Percentiles rank a stretch among this genome's conserved stretches.
These are phyloP conservation scores for Drosophila subpulchrella DNA, from an alignment of 1,140 invertebrate species.

Conservation along the genomic window DNA sequence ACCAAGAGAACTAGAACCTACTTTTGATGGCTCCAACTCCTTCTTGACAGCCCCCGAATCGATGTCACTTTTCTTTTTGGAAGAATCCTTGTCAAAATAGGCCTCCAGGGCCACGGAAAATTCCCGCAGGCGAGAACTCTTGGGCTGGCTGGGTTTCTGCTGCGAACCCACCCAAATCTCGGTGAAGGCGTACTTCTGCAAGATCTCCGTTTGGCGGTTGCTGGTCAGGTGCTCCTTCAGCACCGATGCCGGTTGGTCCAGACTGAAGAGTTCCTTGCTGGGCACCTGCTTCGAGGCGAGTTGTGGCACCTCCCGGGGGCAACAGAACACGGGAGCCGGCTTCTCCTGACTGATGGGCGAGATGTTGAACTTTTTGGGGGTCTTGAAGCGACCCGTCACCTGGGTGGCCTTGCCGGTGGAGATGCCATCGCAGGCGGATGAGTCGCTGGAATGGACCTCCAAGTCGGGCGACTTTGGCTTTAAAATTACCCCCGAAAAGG, in stretches of 20 bases:
- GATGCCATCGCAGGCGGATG: slow-evolving; percentile 7
- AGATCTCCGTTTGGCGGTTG: background rate
- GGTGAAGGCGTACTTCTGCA: slow-evolving; percentile 47
- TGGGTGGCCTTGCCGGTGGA: background rate
- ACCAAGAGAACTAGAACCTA: background rate
- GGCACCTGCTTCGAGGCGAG: background rate
- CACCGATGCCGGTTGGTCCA: background rate
- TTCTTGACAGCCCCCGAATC: background rate
- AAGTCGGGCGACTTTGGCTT: background rate
- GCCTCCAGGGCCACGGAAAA: slow-evolving; percentile 38
- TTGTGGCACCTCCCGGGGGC: slow-evolving; percentile 4
- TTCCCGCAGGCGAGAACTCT: slow-evolving; percentile 12
- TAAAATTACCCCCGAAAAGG: background rate
- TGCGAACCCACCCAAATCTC: slow-evolving; percentile 54
- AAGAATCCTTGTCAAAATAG: slow-evolving; percentile 23
- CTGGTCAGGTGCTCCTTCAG: background rate
- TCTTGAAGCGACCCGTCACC: slow-evolving; percentile 2
- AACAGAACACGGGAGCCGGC: background rate
- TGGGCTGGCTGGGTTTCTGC: background rate
- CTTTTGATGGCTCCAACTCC: background rate
- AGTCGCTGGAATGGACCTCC: slow-evolving; percentile 6
- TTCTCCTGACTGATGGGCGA: slow-evolving; percentile 4
- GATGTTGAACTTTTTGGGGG: slow-evolving; percentile 1
- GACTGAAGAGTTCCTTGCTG: slow-evolving; percentile 13
- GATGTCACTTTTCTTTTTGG: background rate